phyloP scores from a whole-genome alignment of 2,113 vertebrate species.

The Calidris pygmaea region DNA sequence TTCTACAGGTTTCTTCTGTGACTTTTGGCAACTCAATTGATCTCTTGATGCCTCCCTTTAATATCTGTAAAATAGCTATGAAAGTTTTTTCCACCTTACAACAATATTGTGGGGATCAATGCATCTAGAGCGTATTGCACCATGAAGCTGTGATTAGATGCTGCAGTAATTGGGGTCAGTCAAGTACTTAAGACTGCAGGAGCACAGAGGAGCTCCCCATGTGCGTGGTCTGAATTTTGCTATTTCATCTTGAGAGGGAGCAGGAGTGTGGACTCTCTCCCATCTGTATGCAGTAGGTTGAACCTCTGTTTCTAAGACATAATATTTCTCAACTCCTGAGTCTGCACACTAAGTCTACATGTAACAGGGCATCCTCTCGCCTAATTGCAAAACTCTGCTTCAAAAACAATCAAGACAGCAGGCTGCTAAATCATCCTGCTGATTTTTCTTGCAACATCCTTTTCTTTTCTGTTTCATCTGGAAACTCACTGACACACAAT shows the following conservation, averaged over 20 bases:
- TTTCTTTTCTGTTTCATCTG: background rate
- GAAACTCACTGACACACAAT: background rate
- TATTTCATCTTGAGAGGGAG: background rate
- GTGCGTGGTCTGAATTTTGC: background rate
- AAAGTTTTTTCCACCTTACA: background rate
- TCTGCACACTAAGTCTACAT: background rate
- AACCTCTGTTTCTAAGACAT: background rate
- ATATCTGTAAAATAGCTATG: background rate
- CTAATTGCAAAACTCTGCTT: slow-evolving; percentile 43
- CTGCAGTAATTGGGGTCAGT: background rate
- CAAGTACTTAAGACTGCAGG: background rate
- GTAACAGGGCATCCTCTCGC: background rate
- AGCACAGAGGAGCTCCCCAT: background rate
- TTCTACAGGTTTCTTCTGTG: background rate
- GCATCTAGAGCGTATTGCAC: background rate
- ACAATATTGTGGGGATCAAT: background rate
- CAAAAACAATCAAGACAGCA: background rate
- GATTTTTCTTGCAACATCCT: slow-evolving; percentile 27
- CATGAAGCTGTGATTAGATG: background rate
- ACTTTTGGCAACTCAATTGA: background rate
- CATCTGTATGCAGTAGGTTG: background rate
- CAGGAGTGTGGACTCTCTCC: background rate
- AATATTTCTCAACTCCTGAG: background rate
- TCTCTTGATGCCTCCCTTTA: background rate
- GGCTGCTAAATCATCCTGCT: slow-evolving; percentile 4